phyloP scores from a whole-genome alignment of 2,888 invertebrate species.

The Rugalucina vietnamica region DNA sequence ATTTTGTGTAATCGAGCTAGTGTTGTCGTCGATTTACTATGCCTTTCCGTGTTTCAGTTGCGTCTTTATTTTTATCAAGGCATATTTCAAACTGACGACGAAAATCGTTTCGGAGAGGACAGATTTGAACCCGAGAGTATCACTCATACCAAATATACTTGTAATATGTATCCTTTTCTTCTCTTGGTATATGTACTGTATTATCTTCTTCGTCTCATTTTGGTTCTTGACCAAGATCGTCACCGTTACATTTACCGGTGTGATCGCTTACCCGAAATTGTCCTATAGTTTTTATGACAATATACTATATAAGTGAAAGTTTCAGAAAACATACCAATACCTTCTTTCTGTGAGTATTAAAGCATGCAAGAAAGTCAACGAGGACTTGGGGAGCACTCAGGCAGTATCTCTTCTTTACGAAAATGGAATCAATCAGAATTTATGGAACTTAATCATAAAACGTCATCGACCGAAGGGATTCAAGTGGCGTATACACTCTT shows the following conservation, averaged over 20 bases:
- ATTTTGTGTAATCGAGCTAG: conserved; percentile 29
- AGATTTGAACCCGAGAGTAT: neutral
- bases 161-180: conserved; percentile 16
- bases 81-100: neutral
- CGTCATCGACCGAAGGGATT: conserved; percentile 34
- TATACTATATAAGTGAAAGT: conserved; percentile 50
- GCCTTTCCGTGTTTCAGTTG: conserved; percentile 41
- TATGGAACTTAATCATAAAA: conserved; percentile 33
- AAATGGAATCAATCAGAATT: conserved; percentile 27
- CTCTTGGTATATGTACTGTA: conserved; percentile 53
- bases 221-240: conserved; percentile 51
- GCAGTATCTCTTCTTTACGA: neutral
- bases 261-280: conserved; percentile 45
- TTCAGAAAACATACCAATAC: conserved; percentile 28
- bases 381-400: neutral
- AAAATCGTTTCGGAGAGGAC: neutral
- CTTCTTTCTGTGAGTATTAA: conserved; percentile 37
- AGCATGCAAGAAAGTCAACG: conserved; percentile 13
- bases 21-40: conserved; percentile 23
- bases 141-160: neutral
- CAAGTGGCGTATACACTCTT: conserved; percentile 41
- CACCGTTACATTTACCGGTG: conserved; percentile 50
- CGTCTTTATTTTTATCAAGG: conserved; percentile 36
- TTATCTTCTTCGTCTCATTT: conserved; percentile 49
- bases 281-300: conserved; percentile 50